A percentile compares a stretch with the other conserved stretches of the same genome.
Conservation (phyloP, 1,140 invertebrate species). For the Myzus persicae region DNA sequence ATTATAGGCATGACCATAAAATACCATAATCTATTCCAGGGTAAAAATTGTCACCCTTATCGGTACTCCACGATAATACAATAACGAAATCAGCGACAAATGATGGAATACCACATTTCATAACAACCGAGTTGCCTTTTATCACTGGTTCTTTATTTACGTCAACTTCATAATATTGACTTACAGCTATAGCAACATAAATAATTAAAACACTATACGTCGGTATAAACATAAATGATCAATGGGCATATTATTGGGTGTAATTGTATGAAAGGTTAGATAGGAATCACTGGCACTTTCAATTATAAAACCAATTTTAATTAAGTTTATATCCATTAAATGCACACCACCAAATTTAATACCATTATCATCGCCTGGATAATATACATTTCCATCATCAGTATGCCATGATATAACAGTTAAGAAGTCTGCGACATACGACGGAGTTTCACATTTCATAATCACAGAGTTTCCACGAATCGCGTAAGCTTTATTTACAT, state of each 20-base stretch:
- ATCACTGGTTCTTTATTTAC: constrained; percentile 94
- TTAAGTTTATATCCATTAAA: not conserved
- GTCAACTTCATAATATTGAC: constrained; percentile 88
- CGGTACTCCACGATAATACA: constrained; percentile 85
- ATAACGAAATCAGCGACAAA: constrained; percentile 91
- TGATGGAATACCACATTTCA: constrained; percentile 91
- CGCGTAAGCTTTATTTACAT: constrained; percentile 90
- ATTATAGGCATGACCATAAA: not conserved
- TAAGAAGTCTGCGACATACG: constrained; percentile 91
- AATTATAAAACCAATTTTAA: not conserved
- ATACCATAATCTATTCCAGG: constrained; percentile 59
- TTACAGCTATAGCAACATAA: constrained; percentile 73
- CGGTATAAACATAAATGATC: not conserved
- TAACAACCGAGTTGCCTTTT: constrained; percentile 87
- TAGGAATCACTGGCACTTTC: not conserved
- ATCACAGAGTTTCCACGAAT: constrained; percentile 90
- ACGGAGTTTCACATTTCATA: constrained; percentile 89
- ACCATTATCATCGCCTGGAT: constrained; percentile 61
- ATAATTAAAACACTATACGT: not conserved
- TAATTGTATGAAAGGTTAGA: not conserved
- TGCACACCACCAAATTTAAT: not conserved
- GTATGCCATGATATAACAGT: constrained; percentile 87
- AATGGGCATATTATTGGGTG: not conserved
- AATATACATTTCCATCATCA: constrained; percentile 70
- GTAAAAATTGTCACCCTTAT: constrained; percentile 70